Evolutionary conservation across 2,113 vertebrate genomes (phyloP).

Genomic region (Pantherophis guttatus): DNA sequence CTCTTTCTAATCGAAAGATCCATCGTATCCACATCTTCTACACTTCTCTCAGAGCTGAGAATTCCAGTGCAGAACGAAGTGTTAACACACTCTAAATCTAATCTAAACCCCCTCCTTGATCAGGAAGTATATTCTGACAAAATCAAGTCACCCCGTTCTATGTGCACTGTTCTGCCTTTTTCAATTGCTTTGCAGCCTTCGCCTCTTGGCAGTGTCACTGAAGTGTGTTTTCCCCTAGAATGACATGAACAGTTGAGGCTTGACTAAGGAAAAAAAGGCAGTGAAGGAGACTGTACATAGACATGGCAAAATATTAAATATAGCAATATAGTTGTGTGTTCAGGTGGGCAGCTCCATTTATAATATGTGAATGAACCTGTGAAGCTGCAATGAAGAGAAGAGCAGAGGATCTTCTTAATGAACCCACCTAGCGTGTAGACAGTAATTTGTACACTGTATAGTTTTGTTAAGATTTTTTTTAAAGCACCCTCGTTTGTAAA

Average conservation of each 20-base stretch:
- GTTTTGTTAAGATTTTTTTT: constrained; percentile 86
- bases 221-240: constrained; percentile 83
- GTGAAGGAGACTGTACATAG: constrained; percentile 89
- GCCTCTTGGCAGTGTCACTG: constrained; percentile 81
- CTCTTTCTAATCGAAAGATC: constrained; percentile 55
- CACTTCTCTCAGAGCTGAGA: constrained; percentile 31
- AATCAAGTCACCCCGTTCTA: constrained; percentile 79
- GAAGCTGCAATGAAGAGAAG: constrained; percentile 84
- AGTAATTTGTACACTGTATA: constrained; percentile 99
- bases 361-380: constrained; percentile 83
- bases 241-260: constrained; percentile 76
- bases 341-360: constrained; percentile 85
- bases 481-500: constrained; percentile 91
- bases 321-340: constrained; percentile 89
- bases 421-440: constrained; percentile 87
- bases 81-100: constrained; percentile 83
- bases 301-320: constrained; percentile 83
- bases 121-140: constrained; percentile 77
- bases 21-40: constrained; percentile 13
- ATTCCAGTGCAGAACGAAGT: constrained; percentile 56
- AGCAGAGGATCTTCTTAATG: constrained; percentile 85
- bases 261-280: constrained; percentile 74
- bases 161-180: constrained; percentile 82
- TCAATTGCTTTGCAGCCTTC: constrained; percentile 89
- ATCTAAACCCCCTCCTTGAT: constrained; percentile 82